These are phyloP conservation scores for Hylomyscus alleni DNA, from an alignment of 2,797 vertebrate genomes.

Conservation along the genomic window DNA sequence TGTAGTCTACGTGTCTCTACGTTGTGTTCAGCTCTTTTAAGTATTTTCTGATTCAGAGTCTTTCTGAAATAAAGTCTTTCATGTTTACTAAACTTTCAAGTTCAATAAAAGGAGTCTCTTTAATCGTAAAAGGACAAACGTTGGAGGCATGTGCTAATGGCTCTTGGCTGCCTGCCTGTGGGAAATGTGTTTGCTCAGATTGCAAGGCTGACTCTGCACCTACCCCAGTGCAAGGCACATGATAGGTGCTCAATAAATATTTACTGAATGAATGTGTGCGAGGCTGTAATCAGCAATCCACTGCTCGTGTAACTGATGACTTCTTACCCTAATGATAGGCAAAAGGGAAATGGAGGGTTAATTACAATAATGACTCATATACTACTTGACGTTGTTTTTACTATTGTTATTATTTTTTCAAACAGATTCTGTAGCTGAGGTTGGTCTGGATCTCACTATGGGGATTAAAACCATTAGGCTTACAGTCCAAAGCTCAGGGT, in stretches of 20 bases:
- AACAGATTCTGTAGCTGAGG: background rate
- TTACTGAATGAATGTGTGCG: slow-evolving; percentile 74
- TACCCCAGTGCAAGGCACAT: slow-evolving; percentile 17
- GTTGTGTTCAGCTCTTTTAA: slow-evolving; percentile 59
- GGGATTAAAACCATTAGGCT: background rate
- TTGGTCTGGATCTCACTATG: background rate
- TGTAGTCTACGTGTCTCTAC: slow-evolving; percentile 36
- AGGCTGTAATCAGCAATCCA: slow-evolving; percentile 67
- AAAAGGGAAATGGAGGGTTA: slow-evolving; percentile 58
- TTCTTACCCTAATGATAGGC: slow-evolving; percentile 62
- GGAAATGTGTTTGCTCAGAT: slow-evolving; percentile 70
- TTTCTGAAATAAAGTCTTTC: slow-evolving; percentile 73
- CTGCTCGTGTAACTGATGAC: slow-evolving; percentile 44
- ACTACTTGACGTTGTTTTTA: background rate
- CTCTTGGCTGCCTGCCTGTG: slow-evolving; percentile 48
- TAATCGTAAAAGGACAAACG: slow-evolving; percentile 69
- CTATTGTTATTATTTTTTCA: background rate
- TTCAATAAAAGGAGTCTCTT: slow-evolving; percentile 68
- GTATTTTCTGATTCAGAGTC: slow-evolving; percentile 68
- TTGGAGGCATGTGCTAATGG: slow-evolving; percentile 39
- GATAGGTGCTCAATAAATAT: slow-evolving; percentile 71
- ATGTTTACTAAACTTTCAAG: slow-evolving; percentile 77
- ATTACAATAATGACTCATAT: slow-evolving; percentile 60
- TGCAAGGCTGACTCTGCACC: slow-evolving; percentile 67
- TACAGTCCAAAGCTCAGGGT: background rate